phyloP scores from a whole-genome alignment of 2,888 invertebrate species.

The Tinea semifulvella region DNA sequence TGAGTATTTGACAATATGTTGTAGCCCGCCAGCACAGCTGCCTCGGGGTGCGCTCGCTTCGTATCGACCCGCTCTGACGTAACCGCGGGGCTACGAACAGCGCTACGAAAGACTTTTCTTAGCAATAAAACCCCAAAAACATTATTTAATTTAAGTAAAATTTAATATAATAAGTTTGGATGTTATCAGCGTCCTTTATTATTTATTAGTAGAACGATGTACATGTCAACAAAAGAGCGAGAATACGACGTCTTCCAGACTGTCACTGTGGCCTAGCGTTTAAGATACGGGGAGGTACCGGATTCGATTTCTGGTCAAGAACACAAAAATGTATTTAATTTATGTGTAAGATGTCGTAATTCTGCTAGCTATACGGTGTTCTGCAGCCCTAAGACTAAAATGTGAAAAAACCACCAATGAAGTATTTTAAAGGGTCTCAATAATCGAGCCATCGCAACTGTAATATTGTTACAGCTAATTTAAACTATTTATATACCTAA shows the following conservation, averaged over 20 bases:
- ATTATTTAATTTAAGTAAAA: not conserved
- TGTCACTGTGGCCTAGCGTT: too few relatives aligned
- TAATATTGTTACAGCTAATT: too few relatives aligned
- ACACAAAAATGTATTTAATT: too few relatives aligned
- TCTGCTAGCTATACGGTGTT: too few relatives aligned
- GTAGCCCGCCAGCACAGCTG: conserved; percentile 19
- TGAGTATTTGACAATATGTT: conserved; percentile 13
- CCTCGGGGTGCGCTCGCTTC: conserved; percentile 29
- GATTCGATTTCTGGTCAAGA: too few relatives aligned
- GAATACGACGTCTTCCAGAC: conserved; percentile 3
- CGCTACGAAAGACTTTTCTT: conserved; percentile 9
- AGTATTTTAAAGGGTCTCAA: too few relatives aligned
- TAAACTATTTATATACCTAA: too few relatives aligned
- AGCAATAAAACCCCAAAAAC: conserved; percentile 7
- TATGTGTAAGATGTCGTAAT: too few relatives aligned
- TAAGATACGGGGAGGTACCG: too few relatives aligned
- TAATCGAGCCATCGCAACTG: too few relatives aligned
- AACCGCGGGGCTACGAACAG: conserved; percentile 24
- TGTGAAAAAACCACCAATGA: too few relatives aligned
- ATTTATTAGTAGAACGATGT: conserved; percentile 3
- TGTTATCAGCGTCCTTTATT: not conserved
- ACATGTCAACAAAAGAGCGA: conserved; percentile 1
- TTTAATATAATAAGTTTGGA: not conserved
- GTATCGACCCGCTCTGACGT: conserved; percentile 44
- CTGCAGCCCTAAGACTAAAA: too few relatives aligned